phyloP scores from a whole-genome alignment of 2,888 invertebrate species.

The Napeogenes sylphis region DNA sequence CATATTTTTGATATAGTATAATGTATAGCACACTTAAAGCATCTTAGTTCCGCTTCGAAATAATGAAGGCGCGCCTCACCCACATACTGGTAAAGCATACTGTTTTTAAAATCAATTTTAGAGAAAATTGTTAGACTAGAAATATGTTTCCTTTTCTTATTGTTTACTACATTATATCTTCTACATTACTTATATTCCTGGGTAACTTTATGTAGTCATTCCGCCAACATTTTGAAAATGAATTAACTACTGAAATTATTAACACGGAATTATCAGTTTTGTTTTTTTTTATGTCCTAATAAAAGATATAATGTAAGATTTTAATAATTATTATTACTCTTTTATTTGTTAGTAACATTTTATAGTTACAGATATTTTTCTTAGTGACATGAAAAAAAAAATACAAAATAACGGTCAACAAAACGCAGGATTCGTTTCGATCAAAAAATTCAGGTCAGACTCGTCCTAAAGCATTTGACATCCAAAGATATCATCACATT shows the following conservation, averaged over 20 bases:
- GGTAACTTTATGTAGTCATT: no score
- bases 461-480: constrained; percentile 19
- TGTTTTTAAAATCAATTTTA: constrained; percentile 36
- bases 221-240: no score
- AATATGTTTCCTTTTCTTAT: not conserved
- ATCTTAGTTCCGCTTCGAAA: constrained; percentile 50
- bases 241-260: no score
- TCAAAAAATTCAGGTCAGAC: constrained; percentile 11
- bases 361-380: no score
- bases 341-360: no score
- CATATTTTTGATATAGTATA: not conserved
- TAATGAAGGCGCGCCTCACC: constrained; percentile 52
- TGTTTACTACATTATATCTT: not conserved
- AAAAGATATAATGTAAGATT: no score
- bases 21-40: constrained; percentile 43
- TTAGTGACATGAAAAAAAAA: no score
- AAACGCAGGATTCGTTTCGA: constrained; percentile 1
- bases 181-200: not conserved
- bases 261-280: no score
- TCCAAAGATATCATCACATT: constrained; percentile 19
- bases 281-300: no score
- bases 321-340: no score
- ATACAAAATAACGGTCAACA: constrained; percentile 1
- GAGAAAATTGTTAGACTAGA: not conserved
- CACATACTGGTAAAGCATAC: constrained; percentile 38